phyloP scores from a whole-genome alignment of 1,140 invertebrate species.

The Nymphalis io region DNA sequence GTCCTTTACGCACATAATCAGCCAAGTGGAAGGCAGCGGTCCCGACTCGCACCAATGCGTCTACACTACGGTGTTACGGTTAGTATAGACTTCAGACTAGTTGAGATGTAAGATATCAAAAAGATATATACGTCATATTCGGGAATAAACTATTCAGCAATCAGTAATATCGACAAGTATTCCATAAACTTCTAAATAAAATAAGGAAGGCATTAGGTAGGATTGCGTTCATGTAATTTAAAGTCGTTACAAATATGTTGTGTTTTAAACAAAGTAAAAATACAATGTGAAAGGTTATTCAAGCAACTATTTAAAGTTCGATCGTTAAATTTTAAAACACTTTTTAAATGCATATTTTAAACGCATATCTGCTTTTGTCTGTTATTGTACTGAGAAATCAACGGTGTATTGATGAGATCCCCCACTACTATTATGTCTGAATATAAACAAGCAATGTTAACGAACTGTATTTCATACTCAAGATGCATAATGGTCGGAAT shows the following conservation, averaged over 20 bases:
- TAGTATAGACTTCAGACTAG: constrained; percentile 4
- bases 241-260: too few species aligned
- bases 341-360: background rate
- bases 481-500: constrained; percentile 21
- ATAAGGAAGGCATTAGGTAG: too few species aligned
- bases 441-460: constrained; percentile 30
- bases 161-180: too few species aligned
- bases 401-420: constrained; percentile 27
- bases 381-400: constrained; percentile 26
- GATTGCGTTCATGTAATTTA: too few species aligned
- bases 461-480: constrained; percentile 23
- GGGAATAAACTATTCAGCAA: too few species aligned
- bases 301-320: too few species aligned
- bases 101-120: background rate
- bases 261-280: too few species aligned
- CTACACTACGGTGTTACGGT: constrained; percentile 5
- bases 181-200: too few species aligned
- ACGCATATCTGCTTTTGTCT: background rate
- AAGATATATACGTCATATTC: background rate
- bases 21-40: constrained; percentile 28
- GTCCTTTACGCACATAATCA: background rate
- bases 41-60: constrained; percentile 25
- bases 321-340: too few species aligned
- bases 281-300: too few species aligned
- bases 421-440: constrained; percentile 19